These are phyloP conservation scores for Burhinus oedicnemus DNA, from an alignment of 2,113 vertebrate species.

Conservation along the genomic window DNA sequence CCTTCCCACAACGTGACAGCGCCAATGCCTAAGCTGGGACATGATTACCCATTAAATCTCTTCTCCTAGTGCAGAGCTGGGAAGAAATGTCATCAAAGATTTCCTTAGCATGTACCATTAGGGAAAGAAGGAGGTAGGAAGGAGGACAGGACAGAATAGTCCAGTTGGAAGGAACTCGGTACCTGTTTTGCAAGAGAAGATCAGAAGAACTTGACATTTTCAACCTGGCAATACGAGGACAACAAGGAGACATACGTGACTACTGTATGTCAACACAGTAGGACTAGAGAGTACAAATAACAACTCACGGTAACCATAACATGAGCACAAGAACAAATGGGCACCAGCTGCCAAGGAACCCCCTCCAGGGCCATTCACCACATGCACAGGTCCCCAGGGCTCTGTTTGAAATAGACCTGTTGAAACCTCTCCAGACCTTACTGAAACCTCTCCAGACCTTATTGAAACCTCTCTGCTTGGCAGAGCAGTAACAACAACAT, in stretches of 20 bases:
- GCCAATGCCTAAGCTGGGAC: too few species aligned
- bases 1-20: too few species aligned
- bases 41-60: too few species aligned
- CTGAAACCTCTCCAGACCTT: not conserved
- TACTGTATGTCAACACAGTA: not conserved
- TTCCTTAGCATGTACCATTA: too few species aligned
- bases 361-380: not conserved
- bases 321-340: not conserved
- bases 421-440: not conserved
- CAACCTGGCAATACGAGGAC: not conserved
- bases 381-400: too few species aligned
- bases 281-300: not conserved
- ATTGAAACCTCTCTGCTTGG: not conserved
- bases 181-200: not conserved
- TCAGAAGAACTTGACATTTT: not conserved
- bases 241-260: too few species aligned
- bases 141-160: not conserved
- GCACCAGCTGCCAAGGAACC: not conserved
- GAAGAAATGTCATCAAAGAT: too few species aligned
- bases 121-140: too few species aligned
- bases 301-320: too few species aligned
- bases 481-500: not conserved
- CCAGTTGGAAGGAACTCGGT: not conserved
- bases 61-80: too few species aligned
- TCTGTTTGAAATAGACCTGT: not conserved